Evolutionary conservation across 2,113 vertebrate species (phyloP), one percentile per base, ranked within the genome.

Genomic region (Cairina moschata): DNA sequence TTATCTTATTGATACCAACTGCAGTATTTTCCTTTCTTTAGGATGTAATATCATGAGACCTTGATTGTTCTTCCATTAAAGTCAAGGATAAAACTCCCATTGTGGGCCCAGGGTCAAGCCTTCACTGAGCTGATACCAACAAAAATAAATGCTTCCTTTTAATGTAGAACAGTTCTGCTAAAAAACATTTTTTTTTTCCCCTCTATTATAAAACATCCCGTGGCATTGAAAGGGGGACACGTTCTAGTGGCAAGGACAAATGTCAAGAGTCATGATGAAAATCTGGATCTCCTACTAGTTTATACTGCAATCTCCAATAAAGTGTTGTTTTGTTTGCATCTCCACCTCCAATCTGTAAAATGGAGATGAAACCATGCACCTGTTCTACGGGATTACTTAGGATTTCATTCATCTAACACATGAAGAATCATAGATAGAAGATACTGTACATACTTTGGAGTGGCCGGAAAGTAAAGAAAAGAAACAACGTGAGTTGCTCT

Each of bases 121-220:
- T 92, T 92, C 83, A 69, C 50, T 66, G 58, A 91, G 59, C 66
- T 82, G 74, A 59, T 91, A 95, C 20, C 88, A 91, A 66, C 62
- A 78, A 95, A 96, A 97, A 96, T 50, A 91, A 95, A 92, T 66
- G 86, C 71, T 96, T 95, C 86, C 62, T 95, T 96, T 89, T 79
- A 93, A 89, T 84, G 88, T 58, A 82, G 80, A 92, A 84, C 60
- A 86, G 56, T 65, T 85, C 74, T 78, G 79, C 59, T 75, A 91
- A 76, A 88, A 92, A 80, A 20, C 65, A 59, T 18, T 18, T 4
- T 26, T 3, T 1, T 8, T 40, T 40, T 5, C 40, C 17, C 10
- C 28, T 21, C 23, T 5, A 14, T 83, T 91, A 91, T 65, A 94
- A 96, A 96, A 96, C 80, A 92, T 66, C n/a, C 77, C 31, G 14